Evolutionary conservation across 2,113 vertebrate genomes (phyloP), one percentile per base, ranked within the genome.

Genomic region (Hassar affinis): DNA sequence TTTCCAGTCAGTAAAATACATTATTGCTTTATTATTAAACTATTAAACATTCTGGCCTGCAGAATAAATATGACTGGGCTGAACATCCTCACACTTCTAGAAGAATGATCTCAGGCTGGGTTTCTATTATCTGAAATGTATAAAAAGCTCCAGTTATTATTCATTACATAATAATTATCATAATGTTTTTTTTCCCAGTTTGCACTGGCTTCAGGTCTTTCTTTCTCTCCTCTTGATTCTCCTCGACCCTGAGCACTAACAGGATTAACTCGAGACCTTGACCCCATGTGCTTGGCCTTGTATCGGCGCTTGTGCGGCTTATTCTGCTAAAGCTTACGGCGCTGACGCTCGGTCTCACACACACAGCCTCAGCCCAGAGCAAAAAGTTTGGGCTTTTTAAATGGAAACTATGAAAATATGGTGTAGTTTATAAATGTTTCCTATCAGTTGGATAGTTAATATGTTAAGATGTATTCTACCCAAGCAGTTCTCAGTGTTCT

Each of bases 211-310:
- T 54, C 33, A 1, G 18, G 10, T 45, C 22, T 78, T 52, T 30
- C 6, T 54, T 54, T 38, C 5, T 15, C 0, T 30, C 30, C 10
- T 5, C 2, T 86, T 80, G 80, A 89, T 80, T 86, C 91, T 90
- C 92, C 91, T 93, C 94, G 92, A 93, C 92, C 91, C 89, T 49
- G 86, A 85, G 38, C 76, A 51, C 85, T 94, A 93, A 94, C 88
- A 87, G 88, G 94, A 94, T 95, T 93, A 93, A 82, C 81, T 79
- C 4, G 0, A 68, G 61, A 78, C 56, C 79, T 78, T 87, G 79
- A 77, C 90, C 27, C 86, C 90, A 82, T 88, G 83, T 91, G 90
- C 78, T 62, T 78, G 81, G 84, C 86, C 78, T 88, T 89, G 64
- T 90, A 85, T n/a, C n/a, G n/a, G n/a, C n/a, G n/a, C n/a, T n/a